Percentiles rank a stretch among this genome's conserved stretches.
Evolutionary conservation across 2,797 vertebrate species (phyloP).

Genomic region (Schizopygopsis pylzovi): DNA sequence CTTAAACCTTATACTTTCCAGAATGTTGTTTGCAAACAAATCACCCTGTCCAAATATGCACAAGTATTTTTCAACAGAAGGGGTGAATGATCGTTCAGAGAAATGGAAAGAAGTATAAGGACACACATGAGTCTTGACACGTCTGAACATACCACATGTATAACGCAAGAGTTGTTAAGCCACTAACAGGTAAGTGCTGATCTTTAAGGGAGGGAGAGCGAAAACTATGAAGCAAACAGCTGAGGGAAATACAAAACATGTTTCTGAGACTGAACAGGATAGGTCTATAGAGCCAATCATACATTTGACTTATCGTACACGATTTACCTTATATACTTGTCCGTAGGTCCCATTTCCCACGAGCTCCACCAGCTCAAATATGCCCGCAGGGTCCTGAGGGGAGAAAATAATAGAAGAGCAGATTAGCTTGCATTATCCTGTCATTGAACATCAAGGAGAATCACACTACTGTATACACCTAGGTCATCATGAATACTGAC

Average conservation of each 20-base stretch:
- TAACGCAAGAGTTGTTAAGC: constrained; percentile 2
- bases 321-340: constrained; percentile 94
- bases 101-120: constrained; percentile 22
- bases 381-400: constrained; percentile 92
- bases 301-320: neutral
- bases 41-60: neutral
- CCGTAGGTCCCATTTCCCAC: constrained; percentile 98
- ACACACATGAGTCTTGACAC: constrained; percentile 56
- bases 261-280: neutral
- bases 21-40: neutral
- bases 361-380: constrained; percentile 97
- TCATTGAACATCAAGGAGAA: constrained; percentile 42
- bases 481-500: constrained; percentile 3
- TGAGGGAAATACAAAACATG: constrained; percentile 14
- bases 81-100: neutral
- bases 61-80: neutral
- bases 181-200: constrained; percentile 48
- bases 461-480: constrained; percentile 8
- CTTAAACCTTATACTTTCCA: neutral
- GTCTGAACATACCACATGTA: constrained; percentile 53
- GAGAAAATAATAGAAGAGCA: constrained; percentile 14
- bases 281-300: neutral
- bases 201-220: constrained; percentile 4
- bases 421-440: constrained; percentile 45
- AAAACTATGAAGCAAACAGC: constrained; percentile 11